Evolutionary conservation across 2,113 vertebrate genomes (phyloP).

Genomic region (Tyrannus savana): DNA sequence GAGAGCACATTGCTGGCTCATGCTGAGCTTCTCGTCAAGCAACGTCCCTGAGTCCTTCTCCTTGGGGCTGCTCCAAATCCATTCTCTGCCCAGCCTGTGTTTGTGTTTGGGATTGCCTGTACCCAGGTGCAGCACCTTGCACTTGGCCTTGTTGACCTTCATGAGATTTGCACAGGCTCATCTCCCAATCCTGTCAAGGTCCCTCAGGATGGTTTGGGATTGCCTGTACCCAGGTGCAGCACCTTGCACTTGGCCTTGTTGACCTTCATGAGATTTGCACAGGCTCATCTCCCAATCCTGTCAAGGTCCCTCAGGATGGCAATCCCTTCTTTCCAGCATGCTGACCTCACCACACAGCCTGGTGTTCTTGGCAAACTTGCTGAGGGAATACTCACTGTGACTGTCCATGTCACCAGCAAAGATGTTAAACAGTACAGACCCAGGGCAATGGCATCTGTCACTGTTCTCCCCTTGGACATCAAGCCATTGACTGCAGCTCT

Average conservation of each 20-base stretch:
- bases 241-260: background rate
- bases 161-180: background rate
- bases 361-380: background rate
- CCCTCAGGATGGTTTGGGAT: background rate
- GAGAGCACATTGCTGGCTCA: background rate
- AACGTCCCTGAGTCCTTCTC: background rate
- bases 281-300: background rate
- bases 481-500: background rate
- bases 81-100: background rate
- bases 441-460: background rate
- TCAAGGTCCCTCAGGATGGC: background rate
- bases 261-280: background rate
- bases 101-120: background rate
- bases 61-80: background rate
- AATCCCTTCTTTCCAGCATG: background rate
- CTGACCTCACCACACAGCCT: no score
- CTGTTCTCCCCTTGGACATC: background rate
- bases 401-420: fast-evolving
- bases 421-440: background rate
- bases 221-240: background rate
- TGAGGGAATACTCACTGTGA: background rate
- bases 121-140: background rate
- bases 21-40: background rate
- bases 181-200: background rate
- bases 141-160: background rate